Percentiles rank a stretch among this genome's conserved stretches.
phyloP scores from a whole-genome alignment of 2,888 invertebrate genomes.

The Agrotis segetum region DNA sequence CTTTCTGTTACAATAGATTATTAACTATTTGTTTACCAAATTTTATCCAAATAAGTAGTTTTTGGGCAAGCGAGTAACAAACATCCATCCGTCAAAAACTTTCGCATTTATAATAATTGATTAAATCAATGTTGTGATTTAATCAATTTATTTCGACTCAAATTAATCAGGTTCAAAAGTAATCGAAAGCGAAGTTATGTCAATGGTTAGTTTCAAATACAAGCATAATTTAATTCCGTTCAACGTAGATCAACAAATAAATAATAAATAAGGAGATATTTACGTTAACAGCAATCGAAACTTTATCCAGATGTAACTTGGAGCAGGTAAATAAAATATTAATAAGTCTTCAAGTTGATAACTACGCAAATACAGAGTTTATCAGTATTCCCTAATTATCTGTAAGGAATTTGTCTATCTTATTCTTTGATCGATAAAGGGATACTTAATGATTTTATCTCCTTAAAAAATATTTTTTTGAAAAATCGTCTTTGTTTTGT shows the following conservation, averaged over 20 bases:
- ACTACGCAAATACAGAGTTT: constrained; percentile 29
- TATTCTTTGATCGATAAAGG: too few relatives aligned
- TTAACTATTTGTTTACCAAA: too few relatives aligned
- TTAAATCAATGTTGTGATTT: too few relatives aligned
- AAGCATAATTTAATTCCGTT: constrained; percentile 12
- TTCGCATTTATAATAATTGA: too few relatives aligned
- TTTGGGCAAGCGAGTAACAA: too few relatives aligned
- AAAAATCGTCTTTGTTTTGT: too few relatives aligned
- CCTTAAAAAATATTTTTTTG: too few relatives aligned
- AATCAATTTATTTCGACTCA: background rate
- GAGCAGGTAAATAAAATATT: constrained; percentile 51
- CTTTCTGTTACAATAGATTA: too few relatives aligned
- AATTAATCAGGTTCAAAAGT: background rate
- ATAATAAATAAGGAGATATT: constrained; percentile 45
- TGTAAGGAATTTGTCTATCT: background rate
- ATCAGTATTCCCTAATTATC: constrained; percentile 31
- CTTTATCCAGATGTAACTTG: constrained; percentile 44
- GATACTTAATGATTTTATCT: too few relatives aligned
- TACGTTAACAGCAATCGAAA: constrained; percentile 39
- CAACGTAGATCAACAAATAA: constrained; percentile 38
- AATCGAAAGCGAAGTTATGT: background rate
- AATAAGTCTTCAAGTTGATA: constrained; percentile 52
- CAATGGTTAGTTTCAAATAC: background rate
- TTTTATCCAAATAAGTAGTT: background rate
- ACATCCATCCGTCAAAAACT: too few relatives aligned